Evolutionary conservation across 2,113 vertebrate species (phyloP).

Genomic region (Lepus europaeus): DNA sequence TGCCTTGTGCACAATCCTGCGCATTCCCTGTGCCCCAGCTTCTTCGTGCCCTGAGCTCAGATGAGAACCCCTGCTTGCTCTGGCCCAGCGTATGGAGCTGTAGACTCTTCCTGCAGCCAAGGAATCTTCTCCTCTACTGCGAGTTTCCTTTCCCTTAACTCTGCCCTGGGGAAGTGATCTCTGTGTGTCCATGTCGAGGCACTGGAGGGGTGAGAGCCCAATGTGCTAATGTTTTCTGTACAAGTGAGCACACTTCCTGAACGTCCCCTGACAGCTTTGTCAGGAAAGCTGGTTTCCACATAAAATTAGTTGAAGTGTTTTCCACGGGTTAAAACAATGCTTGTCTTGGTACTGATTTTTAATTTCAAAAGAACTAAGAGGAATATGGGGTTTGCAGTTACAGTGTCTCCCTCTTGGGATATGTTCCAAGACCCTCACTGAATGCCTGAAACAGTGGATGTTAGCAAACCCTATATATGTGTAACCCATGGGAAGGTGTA

Average conservation of each 20-base stretch:
- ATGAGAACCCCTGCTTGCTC: neutral
- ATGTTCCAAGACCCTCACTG: no score
- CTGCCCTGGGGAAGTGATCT: neutral
- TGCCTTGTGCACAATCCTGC: fast-evolving
- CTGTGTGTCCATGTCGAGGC: neutral
- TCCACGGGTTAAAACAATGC: neutral
- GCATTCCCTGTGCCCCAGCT: neutral
- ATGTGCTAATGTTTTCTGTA: fast-evolving
- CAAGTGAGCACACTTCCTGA: fast-evolving
- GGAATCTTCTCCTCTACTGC: no score
- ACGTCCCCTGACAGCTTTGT: no score
- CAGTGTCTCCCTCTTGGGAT: no score
- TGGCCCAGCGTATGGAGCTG: neutral
- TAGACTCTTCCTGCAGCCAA: neutral
- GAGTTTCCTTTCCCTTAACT: neutral
- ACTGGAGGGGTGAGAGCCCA: neutral
- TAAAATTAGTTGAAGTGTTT: neutral
- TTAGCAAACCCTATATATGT: no score
- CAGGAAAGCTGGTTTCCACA: neutral
- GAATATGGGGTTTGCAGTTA: neutral
- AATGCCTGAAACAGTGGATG: no score
- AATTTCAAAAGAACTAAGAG: neutral
- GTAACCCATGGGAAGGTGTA: no score
- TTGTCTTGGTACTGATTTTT: neutral
- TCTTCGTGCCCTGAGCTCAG: neutral